phyloP scores from a whole-genome alignment of 1,140 invertebrate species.

The Pogonomyrmex barbatus region DNA sequence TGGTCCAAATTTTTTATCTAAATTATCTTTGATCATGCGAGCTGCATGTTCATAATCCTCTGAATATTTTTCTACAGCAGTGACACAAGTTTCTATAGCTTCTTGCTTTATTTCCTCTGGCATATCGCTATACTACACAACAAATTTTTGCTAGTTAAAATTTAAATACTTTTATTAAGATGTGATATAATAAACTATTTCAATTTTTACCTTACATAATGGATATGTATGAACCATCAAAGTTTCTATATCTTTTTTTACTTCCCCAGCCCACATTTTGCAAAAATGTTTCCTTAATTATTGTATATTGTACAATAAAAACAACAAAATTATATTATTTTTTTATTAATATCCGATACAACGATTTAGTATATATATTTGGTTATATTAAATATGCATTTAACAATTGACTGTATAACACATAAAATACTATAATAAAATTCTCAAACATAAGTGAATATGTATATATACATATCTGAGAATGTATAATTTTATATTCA shows the following conservation, averaged over 20 bases:
- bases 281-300: not conserved
- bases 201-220: conserved; percentile 80
- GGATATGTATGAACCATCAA: conserved; percentile 83
- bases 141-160: not conserved
- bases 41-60: conserved; percentile 92
- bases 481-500: not conserved
- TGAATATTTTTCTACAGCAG: conserved; percentile 95
- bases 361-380: not conserved
- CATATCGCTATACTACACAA: conserved; percentile 93
- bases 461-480: not conserved
- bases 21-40: conserved; percentile 95
- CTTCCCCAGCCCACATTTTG: conserved; percentile 79
- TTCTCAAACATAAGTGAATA: not conserved
- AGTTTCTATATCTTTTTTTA: conserved; percentile 81
- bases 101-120: conserved; percentile 95
- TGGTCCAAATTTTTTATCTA: conserved; percentile 98
- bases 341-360: not conserved
- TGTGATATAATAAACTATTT: not conserved
- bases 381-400: conserved; percentile 23
- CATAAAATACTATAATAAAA: not conserved
- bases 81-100: conserved; percentile 95
- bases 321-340: conserved; percentile 12
- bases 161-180: not conserved
- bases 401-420: conserved; percentile 34
- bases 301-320: not conserved